Base-by-base conservation (phyloP, 2,888 invertebrate genomes). In the Dryadula phaetusa region DNA sequence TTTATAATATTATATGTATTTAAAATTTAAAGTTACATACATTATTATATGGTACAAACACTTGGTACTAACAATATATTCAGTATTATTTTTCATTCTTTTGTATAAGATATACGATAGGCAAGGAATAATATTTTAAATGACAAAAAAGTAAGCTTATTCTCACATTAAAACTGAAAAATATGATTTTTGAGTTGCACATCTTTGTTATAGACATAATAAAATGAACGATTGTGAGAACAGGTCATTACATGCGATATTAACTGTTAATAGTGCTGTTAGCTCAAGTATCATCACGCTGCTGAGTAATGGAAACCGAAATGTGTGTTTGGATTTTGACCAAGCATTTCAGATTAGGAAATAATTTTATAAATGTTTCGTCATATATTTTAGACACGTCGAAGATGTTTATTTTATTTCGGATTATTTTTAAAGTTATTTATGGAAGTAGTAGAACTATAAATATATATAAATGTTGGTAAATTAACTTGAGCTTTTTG, bases 171-270 rank as follows among this genome's bases (percentile, higher is more conserved):
- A n/a, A n/a, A n/a, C n/a, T n/a, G n/a, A 4, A 28, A 40, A 28
- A 7, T 16, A 2, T 0, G 6, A 5, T 18, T 63, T 20, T 40
- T 47, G 28, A 66, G 56, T 71, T 74, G 53, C 6, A 44, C 20
- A 66, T 34, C 28, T 69, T 69, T 62, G 58, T 12, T 37, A 22
- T 22, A n/a, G 14, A 37, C 10, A 20, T 18, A 61, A 28, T 46
- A 65, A 68, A 70, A 74, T 72, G 73, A 72, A 64, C 52, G 68
- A 72, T 70, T 73, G 74, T 77, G 76, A 69, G 76, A 77, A 76
- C 74, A 70, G 72, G 70, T 72, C 75, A 73, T 73, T 71, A 70
- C 71, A 68, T 67, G 65, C 64, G 63, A 70, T 71, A 67, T 69
- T 65, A 67, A 66, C 71, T 65, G 67, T 71, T 72, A 71, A 71